Evolutionary conservation across 2,113 vertebrate species (phyloP).

Genomic region (Gymnorhina tibicen): DNA sequence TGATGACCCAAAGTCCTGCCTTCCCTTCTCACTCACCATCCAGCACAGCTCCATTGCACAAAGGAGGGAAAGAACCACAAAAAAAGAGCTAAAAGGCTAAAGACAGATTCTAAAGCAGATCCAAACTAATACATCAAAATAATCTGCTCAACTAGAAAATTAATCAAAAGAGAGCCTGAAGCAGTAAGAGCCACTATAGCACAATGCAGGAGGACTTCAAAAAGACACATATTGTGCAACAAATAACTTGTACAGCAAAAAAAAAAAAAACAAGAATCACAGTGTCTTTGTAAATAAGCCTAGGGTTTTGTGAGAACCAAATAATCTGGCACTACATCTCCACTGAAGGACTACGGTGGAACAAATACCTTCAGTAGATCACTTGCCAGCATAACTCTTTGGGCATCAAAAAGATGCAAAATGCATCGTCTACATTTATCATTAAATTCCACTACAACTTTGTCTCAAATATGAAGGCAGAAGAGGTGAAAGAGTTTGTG

Average conservation of each 20-base stretch:
- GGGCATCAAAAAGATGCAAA: background rate
- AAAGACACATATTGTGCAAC: rapidly evolving
- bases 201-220: background rate
- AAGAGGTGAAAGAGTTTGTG: background rate
- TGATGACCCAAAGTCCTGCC: rapidly evolving
- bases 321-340: no score
- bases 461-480: background rate
- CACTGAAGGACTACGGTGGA: background rate
- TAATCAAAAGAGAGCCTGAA: background rate
- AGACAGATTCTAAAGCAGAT: background rate
- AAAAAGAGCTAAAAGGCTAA: background rate
- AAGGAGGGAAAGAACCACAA: background rate
- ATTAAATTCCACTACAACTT: background rate
- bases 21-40: background rate
- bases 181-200: background rate
- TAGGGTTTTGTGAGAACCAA: background rate
- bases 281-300: background rate
- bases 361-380: background rate
- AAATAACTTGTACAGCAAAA: background rate
- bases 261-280: background rate
- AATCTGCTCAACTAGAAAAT: background rate
- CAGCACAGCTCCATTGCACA: background rate
- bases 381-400: background rate
- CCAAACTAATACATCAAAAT: background rate
- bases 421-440: background rate